Evolutionary conservation across 2,797 vertebrate genomes (phyloP), one percentile per base, ranked within the genome.

Genomic region (Buphagus erythrorhynchus): DNA sequence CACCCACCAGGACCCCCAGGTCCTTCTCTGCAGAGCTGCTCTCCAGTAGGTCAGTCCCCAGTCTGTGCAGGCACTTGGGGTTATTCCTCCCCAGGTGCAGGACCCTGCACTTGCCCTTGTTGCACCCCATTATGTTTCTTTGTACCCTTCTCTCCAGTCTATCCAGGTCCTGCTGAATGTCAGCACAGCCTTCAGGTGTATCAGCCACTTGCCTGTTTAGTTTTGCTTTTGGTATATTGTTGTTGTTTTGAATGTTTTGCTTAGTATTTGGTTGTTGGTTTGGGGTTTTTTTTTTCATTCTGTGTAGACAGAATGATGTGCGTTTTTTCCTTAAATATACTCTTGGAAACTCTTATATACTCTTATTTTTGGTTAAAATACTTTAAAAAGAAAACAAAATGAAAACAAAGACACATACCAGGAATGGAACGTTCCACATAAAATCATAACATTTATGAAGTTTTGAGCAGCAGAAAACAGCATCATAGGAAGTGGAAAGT

Each of bases 71-170:
- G 24, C 16, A 14, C 28, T 28, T 38, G 51, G 28, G 28, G 51
- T 51, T 51, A 20, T 43, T 58, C 75, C 24, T 79, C 8, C 6
- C 42, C 8, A 11, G 1, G 4, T 35, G 15, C n/a, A 66, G n/a
- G 16, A 29, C 9, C 16, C 43, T 33, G 19, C 19, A 6, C 43
- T 36, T 43, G 16, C 11, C n/a, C 1, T 24, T 45, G 13, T 6
- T 42, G n/a, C 9, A 17, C 13, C 9, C 4, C 7, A 38, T 14
- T 4, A 21, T 0, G 0, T 51, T 72, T 72, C 28, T 36, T 13
- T 72, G 10, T 7, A 6, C 1, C 6, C 2, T 3, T 1, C 21
- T 78, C 21, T 42, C 26, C 26, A 13, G 26, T 13, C 49, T 28
- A 11, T 29, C 18, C 14, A 57, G 5, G 6, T 51, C 13, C 36